Evolutionary conservation across 2,797 vertebrate species (phyloP), one percentile per base, ranked within the genome.

Genomic region (Aphelocoma californica): DNA sequence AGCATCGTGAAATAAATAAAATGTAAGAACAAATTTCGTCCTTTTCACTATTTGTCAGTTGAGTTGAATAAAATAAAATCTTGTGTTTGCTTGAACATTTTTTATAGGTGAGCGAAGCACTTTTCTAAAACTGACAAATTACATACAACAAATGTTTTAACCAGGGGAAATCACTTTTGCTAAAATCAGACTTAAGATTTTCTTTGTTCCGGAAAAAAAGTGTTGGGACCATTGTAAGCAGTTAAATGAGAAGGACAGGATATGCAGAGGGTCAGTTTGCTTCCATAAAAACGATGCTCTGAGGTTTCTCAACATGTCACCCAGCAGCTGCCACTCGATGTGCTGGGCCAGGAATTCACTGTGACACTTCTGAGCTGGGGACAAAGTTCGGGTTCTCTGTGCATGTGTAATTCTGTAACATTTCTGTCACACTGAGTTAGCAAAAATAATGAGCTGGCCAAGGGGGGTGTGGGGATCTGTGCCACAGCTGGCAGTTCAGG

Each of bases 371-470:
- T 53, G 26, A 85, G 88, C 62, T 96, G 62, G 51, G 88, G 95
- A 88, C 93, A 20, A 92, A 94, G 51, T 94, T 50, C 88, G 61
- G 92, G 32, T 85, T 60, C 93, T 95, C 50, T 58, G 92, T 95
- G 66, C 66, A 38, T 83, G 7, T 91, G 83, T 90, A 94, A 95
- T 96, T 96, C 92, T 3, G 5, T 72, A 82, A 91, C 94, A 79
- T 75, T 77, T 90, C 75, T 97, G 91, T 96, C 95, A 95, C 51
- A 86, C 51, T 38, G 18, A 57, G 34, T 82, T 88, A 96, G 58
- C 86, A 95, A 93, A 95, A 93, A 79, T 94, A 90, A 95, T 81
- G 90, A 96, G 81, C 81, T 92, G 73, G 62, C 73, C 54, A 65
- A 90, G 82, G 32, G 79, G 20, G 7, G 2, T 48, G 69, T 50